A percentile compares a stretch with the other conserved stretches of the same genome.
Conservation (phyloP, 2,113 vertebrate genomes). For the Nerophis ophidion region DNA sequence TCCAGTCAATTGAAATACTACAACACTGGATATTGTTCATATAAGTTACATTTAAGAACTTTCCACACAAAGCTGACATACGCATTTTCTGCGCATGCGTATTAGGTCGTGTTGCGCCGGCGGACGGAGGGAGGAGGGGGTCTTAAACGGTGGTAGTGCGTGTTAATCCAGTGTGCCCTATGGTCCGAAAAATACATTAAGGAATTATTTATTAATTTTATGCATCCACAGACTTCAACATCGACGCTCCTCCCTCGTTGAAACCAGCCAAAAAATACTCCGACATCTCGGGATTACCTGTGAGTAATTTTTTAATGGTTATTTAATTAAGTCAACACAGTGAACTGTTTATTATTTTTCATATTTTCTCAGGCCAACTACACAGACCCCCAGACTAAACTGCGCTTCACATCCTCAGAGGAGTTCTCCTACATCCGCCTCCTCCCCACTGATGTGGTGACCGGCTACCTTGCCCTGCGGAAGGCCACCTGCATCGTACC, state of each 20-base stretch:
- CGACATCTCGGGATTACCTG: conserved; percentile 92
- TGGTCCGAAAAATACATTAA: too few relatives aligned
- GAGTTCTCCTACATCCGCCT: conserved; percentile 96
- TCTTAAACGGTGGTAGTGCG: too few relatives aligned
- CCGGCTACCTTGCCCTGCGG: conserved; percentile 88
- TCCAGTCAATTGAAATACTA: too few relatives aligned
- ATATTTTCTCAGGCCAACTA: conserved; percentile 83
- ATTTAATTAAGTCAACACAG: neutral
- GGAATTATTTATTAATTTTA: neutral
- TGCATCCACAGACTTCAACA: conserved; percentile 81
- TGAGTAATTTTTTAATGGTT: conserved; percentile 63
- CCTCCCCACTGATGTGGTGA: conserved; percentile 89
- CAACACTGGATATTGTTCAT: too few relatives aligned
- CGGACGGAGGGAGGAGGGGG: too few relatives aligned
- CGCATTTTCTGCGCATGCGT: too few relatives aligned
- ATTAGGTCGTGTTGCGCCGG: too few relatives aligned
- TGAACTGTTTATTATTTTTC: neutral
- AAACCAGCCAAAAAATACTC: conserved; percentile 97
- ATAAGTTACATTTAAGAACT: too few relatives aligned
- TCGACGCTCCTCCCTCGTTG: conserved; percentile 91
- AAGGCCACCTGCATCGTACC: conserved; percentile 94
- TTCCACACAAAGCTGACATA: too few relatives aligned
- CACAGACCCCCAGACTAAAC: conserved; percentile 95
- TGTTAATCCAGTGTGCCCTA: too few relatives aligned
- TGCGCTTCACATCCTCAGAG: conserved; percentile 87